These are phyloP conservation scores for Colaptes auratus DNA, from an alignment of 2,113 vertebrate genomes.

Conservation along the genomic window DNA sequence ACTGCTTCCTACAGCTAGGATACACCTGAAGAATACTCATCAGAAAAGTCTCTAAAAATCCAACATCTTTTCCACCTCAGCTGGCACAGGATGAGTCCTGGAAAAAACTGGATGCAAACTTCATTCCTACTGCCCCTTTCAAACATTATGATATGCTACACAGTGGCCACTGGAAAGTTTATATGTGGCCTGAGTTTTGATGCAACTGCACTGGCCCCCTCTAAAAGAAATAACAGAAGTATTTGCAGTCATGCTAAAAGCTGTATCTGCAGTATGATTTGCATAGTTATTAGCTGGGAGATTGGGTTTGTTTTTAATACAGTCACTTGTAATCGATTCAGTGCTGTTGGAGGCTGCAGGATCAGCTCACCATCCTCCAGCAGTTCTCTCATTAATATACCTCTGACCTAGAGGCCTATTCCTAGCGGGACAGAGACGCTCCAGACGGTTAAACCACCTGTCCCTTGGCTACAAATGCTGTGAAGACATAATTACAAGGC, in stretches of 20 bases:
- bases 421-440: neutral
- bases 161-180: neutral
- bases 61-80: neutral
- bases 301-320: neutral
- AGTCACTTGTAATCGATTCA: neutral
- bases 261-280: neutral
- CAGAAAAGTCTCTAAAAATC: neutral
- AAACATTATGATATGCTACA: neutral
- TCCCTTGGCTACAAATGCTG: neutral
- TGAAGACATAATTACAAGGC: neutral
- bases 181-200: neutral
- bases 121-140: neutral
- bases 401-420: neutral
- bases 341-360: neutral
- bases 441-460: neutral
- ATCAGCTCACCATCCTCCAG: neutral
- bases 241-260: neutral
- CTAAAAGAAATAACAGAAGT: neutral
- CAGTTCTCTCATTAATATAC: neutral
- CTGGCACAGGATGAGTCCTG: neutral
- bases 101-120: neutral
- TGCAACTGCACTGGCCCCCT: fast-evolving
- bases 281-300: neutral
- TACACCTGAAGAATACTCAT: neutral
- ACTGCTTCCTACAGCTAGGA: neutral